Percentiles rank a stretch among this genome's conserved stretches.
Conservation (phyloP, 2,797 vertebrate genomes). For the Odontamblyopus lacepedii region DNA sequence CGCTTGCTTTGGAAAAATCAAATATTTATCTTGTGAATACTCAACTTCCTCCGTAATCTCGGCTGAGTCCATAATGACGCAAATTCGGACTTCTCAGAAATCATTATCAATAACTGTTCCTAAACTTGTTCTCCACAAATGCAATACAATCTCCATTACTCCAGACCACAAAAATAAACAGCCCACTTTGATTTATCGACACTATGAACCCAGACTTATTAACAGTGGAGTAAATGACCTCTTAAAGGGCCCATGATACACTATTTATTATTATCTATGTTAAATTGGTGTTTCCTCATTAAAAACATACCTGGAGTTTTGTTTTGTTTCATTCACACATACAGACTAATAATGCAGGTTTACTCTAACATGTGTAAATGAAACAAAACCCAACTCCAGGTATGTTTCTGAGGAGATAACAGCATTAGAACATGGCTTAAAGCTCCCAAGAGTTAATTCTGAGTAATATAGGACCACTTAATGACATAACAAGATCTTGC, state of each 20-base stretch:
- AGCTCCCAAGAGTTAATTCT: too few relatives aligned
- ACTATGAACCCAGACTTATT: not conserved
- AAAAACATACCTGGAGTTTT: too few relatives aligned
- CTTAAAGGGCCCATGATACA: constrained; percentile 4
- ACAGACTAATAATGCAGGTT: too few relatives aligned
- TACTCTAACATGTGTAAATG: too few relatives aligned
- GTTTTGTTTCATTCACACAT: too few relatives aligned
- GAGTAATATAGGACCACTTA: not conserved
- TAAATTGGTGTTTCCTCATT: too few relatives aligned
- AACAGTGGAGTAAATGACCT: not conserved
- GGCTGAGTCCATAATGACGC: constrained; percentile 3
- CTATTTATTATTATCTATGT: too few relatives aligned
- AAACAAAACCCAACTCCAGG: too few relatives aligned
- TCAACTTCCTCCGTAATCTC: constrained; percentile 1
- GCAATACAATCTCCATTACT: too few relatives aligned
- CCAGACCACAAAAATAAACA: too few relatives aligned
- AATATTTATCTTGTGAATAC: not conserved
- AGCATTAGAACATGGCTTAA: too few relatives aligned
- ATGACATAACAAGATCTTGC: constrained; percentile 53
- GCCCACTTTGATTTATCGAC: constrained; percentile 7
- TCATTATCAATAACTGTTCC: not conserved
- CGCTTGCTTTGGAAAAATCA: not conserved
- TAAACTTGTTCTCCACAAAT: not conserved
- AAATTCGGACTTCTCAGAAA: constrained; percentile 1
- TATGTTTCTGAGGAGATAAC: too few relatives aligned